Evolutionary conservation across 1,140 invertebrate species (phyloP).

Genomic region (Adoxophyes honmai): DNA sequence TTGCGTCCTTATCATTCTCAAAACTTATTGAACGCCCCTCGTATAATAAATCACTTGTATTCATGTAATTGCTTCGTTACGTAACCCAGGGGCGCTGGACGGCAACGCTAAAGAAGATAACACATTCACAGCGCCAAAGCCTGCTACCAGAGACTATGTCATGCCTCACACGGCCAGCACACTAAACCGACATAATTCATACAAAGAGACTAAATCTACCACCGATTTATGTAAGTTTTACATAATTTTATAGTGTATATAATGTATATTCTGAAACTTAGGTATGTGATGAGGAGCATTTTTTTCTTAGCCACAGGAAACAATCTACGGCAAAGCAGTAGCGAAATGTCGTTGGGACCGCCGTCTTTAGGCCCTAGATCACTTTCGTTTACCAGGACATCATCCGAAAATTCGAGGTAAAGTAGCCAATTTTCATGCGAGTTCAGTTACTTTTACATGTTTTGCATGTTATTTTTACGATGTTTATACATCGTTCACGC

Average conservation of each 20-base stretch:
- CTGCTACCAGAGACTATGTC: conserved; percentile 44
- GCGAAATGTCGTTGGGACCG: conserved; percentile 65
- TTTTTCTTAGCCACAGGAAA: conserved; percentile 38
- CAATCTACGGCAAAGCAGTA: conserved; percentile 59
- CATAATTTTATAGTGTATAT: neutral
- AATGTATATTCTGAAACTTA: no score
- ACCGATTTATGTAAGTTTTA: conserved; percentile 60
- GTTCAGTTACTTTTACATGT: neutral
- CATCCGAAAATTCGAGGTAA: conserved; percentile 51
- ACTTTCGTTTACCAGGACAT: conserved; percentile 65
- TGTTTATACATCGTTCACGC: no score
- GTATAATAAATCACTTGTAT: neutral
- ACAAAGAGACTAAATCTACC: conserved; percentile 64
- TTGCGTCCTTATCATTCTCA: no score
- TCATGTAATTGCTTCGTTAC: conserved; percentile 10
- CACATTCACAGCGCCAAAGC: conserved; percentile 35
- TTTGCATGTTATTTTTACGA: neutral
- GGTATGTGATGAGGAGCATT: no score
- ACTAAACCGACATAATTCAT: conserved; percentile 67
- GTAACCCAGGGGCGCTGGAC: conserved; percentile 49
- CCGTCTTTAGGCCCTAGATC: conserved; percentile 65
- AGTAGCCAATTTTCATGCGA: neutral
- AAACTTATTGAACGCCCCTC: no score
- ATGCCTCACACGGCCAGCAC: conserved; percentile 41
- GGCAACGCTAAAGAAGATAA: conserved; percentile 51